Evolutionary conservation across 2,888 invertebrate genomes (phyloP), one percentile per base, ranked within the genome.

Genomic region (Drosophila eohydei): DNA sequence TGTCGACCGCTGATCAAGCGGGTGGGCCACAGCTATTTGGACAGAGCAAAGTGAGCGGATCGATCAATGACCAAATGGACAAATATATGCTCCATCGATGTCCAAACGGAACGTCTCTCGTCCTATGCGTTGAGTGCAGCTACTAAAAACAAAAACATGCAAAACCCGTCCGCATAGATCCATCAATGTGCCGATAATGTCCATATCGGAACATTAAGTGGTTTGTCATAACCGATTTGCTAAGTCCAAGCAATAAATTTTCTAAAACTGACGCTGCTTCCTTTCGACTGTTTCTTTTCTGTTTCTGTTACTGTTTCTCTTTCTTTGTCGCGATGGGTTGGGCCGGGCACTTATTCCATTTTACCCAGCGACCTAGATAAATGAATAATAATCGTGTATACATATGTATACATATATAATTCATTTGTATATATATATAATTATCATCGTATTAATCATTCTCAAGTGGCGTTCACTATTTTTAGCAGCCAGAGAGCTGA

Each of bases 361-460:
- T 62, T 58, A 46, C 61, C 46, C 44, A 75, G 59, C 59, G 62
- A 78, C 74, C 75, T 73, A 78, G 64, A 76, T 76, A 78, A 64
- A 78, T 65, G 71, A 61, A 41, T 32, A 50, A 32, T 50, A 50
- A 32, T 50, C 50, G 11, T 32, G 16, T 54, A 38, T 38, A 28
- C 26, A 28, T 16, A 40, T 30, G 40, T 30, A 54, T 40, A 12
- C 16, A 50, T 32, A 12, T 6, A 26, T n/a, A 8, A 21, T 21
- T 21, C 21, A 21, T 30, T 5, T 48, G 30, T 48, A 54, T 14
- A 34, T 66, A 44, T 40, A 51, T 44, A 56, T 51, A 70, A 68
- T 81, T 64, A 73, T 74, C 68, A 72, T 74, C 64, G 30, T 72
- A 87, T 84, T 74, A 89, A 89, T 84, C 85, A 84, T 84, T 76